Conservation (phyloP, 1,140 invertebrate genomes). For the Anthonomus grandis region DNA sequence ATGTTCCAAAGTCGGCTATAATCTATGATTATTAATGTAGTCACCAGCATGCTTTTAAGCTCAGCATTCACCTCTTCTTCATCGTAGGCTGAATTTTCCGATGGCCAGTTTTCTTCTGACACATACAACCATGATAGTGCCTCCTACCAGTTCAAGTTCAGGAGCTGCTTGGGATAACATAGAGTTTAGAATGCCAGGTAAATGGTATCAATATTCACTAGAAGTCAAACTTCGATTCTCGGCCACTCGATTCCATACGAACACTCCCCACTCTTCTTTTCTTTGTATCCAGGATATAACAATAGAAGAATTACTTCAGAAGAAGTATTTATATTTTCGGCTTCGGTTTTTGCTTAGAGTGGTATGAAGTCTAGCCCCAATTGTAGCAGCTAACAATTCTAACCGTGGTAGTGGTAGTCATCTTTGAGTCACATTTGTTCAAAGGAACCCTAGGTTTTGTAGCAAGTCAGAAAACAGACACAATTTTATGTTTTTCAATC, state of each 20-base stretch:
- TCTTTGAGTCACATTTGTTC: not conserved
- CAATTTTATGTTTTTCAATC: no score
- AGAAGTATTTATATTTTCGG: constrained; percentile 9
- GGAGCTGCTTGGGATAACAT: constrained; percentile 39
- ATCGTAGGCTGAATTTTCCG: not conserved
- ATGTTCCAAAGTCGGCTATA: constrained; percentile 4
- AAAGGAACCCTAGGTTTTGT: constrained; percentile 11
- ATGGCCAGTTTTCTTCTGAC: not conserved
- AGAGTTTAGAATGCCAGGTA: constrained; percentile 46
- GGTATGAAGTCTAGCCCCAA: not conserved
- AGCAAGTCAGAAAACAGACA: not conserved
- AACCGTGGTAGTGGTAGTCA: no score
- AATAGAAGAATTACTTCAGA: no score
- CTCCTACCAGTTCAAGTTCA: constrained; percentile 47
- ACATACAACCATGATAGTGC: constrained; percentile 36
- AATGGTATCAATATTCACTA: no score
- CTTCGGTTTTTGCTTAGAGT: constrained; percentile 3
- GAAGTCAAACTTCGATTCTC: no score
- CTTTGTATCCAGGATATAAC: no score
- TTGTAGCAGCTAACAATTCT: no score
- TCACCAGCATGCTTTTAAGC: constrained; percentile 11
- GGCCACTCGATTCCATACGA: no score
- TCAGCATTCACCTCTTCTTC: constrained; percentile 27
- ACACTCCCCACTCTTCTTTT: no score
- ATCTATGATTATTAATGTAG: not conserved